Percentiles rank a stretch among this genome's conserved stretches.
Evolutionary conservation across 2,888 invertebrate genomes (phyloP).

Genomic region (Oeneis ivallda): DNA sequence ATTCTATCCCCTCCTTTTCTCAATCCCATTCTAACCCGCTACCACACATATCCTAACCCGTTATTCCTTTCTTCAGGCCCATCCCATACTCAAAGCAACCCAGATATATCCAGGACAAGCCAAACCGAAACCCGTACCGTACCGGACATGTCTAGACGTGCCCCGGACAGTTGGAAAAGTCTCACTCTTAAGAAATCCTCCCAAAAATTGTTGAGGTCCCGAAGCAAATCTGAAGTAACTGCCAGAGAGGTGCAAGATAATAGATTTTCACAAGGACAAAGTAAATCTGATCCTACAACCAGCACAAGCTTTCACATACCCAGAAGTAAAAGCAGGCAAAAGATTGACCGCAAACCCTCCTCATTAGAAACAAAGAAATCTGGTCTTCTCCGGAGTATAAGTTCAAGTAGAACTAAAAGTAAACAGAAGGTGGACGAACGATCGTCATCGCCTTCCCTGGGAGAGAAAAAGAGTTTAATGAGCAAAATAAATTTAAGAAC

Average conservation of each 20-base stretch:
- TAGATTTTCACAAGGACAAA: conserved; percentile 18
- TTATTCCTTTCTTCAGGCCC: conserved; percentile 47
- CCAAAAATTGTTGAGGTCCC: conserved; percentile 31
- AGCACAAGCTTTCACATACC: not conserved
- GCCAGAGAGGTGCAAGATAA: conserved; percentile 21
- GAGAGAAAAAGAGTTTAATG: conserved; percentile 20
- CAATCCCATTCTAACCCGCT: conserved; percentile 21
- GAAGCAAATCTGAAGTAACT: conserved; percentile 42
- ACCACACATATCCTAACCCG: conserved; percentile 36
- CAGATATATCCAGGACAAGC: not conserved
- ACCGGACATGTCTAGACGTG: not conserved
- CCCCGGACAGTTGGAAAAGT: conserved; percentile 27
- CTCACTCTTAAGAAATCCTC: conserved; percentile 33
- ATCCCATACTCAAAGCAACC: conserved; percentile 29
- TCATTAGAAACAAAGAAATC: not conserved
- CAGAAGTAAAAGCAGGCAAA: conserved; percentile 7
- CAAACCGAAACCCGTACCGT: not conserved
- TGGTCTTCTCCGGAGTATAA: not conserved
- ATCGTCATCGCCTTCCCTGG: not conserved
- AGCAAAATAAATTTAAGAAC: conserved; percentile 1
- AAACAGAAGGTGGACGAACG: conserved; percentile 1
- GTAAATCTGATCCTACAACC: conserved; percentile 12
- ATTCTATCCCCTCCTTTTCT: conserved; percentile 35
- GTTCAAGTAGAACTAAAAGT: conserved; percentile 9
- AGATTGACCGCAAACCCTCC: not conserved